These are phyloP conservation scores for Melanchra persicariae DNA, from an alignment of 2,888 invertebrate genomes.

Conservation along the genomic window DNA sequence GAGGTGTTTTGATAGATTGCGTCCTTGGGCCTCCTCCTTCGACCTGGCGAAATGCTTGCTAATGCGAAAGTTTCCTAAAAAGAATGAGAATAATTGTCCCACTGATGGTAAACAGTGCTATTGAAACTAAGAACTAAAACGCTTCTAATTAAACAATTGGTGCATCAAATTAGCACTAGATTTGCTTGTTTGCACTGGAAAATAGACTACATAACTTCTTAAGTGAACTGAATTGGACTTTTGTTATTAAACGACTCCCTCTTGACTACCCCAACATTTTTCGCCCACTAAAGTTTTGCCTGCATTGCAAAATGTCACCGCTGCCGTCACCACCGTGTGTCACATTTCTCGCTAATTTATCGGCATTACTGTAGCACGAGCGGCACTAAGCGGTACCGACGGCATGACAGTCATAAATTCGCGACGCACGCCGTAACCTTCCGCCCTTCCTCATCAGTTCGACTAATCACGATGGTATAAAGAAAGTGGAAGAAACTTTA, in stretches of 20 bases:
- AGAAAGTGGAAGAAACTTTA: not conserved
- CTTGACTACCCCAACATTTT: not conserved
- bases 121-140: no score
- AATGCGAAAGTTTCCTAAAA: no score
- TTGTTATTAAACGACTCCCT: no score
- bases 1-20: no score
- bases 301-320: constrained; percentile 21
- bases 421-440: constrained; percentile 31
- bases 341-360: not conserved
- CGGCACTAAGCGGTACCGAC: constrained; percentile 46
- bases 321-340: constrained; percentile 11
- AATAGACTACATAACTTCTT: not conserved
- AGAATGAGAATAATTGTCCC: no score
- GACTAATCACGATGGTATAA: not conserved
- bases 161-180: no score
- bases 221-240: not conserved
- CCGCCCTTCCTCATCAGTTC: constrained; percentile 19
- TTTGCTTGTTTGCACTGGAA: not conserved
- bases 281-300: not conserved
- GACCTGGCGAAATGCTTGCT: no score
- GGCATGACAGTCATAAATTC: constrained; percentile 35
- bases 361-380: constrained; percentile 23
- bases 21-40: no score
- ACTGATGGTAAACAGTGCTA: no score
- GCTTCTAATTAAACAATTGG: no score